Evolutionary conservation across 2,113 vertebrate genomes (phyloP), one percentile per base, ranked within the genome.

Genomic region (Perognathus longimembris): DNA sequence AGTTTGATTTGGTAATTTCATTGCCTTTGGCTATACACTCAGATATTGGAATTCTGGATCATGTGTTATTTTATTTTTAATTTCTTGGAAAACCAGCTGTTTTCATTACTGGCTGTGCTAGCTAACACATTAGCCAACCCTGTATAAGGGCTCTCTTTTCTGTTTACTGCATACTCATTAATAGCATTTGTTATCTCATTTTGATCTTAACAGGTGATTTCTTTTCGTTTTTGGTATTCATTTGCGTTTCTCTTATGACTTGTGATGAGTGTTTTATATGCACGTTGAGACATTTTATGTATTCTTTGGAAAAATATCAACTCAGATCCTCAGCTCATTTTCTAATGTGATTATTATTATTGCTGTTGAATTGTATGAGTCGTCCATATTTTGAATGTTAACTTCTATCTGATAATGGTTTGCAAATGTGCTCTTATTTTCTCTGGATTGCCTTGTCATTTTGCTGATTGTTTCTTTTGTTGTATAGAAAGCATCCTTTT

Each of bases 1-100:
- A 87, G 17, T 10, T 82, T 83, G 12, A 74, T 87, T 81, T 93
- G 64, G 21, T 63, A 70, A 70, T 67, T 76, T 77, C 71, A 59
- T 40, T 73, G 81, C 18, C 28, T 76, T 64, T 91, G 26, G 3
- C 21, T 50, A 71, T 30, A 14, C 30, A 71, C 71, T 7, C 30
- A 70, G n/a, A 91, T 26, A 9, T 83, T 11, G 32, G 32, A 69
- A 2, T 45, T 18, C 3, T 45, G 2, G 5, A 34, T 79, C 6
- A 24, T 36, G 59, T 42, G 24, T 9, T 40, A 64, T 32, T 84
- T 7, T 26, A 30, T 59, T 84, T 70, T 42, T 63, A 17, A 32
- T 64, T 50, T 85, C 64, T 50, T 8, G 59, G 57, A 24, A 24
- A 50, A 24, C 3, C 54, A 38, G 70, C 5, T 45, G 11, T 59